Evolutionary conservation across 2,888 invertebrate genomes (phyloP), one percentile per base, ranked within the genome.

Genomic region (Lagria hirta): DNA sequence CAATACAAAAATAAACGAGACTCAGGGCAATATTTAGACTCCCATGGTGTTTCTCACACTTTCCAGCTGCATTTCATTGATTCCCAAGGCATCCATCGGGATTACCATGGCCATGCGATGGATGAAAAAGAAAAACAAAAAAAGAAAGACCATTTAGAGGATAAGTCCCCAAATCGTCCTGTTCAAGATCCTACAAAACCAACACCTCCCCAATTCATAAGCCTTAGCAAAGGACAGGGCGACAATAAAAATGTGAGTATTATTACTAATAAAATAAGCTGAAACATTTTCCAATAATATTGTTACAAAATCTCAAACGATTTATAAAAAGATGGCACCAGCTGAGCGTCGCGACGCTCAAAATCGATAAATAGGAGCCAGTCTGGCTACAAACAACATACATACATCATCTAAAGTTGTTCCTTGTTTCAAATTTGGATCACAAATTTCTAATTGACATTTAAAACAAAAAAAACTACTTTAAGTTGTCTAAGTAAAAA

Each of bases 181-280:
- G 32, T 14, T 10, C 57, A 55, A 13, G 58, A 54, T 2, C 26
- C 48, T 7, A 23, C 36, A 5, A 56, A 62, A 30, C 68, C 70
- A 0, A 54, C 58, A 6, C 71, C 71, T 8, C 73, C 73, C 3
- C 68, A 68, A 21, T 69, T 66, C 48, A 72, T 72, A 40, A 67
- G 71, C 43, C 54, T 73, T 26, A 66, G 68, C 18, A 60, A 64
- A 1, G 59, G 66, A 6, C 61, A 67, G 46, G 40, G 54, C 12
- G 72, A 72, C 50, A 72, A 71, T 49, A 72, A 71, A 59, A 54
- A 58, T 57, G 72, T 72, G 55, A 71, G 72, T 65, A 27, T 37
- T 16, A 23, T n/a, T n/a, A 7, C 7, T 36, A 10, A 7, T 8
- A 7, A 7, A 23, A 23, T 8, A 23, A 23, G 8, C 5, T 4